Evolutionary conservation across 2,797 vertebrate species (phyloP).

Genomic region (Psittacula echo): DNA sequence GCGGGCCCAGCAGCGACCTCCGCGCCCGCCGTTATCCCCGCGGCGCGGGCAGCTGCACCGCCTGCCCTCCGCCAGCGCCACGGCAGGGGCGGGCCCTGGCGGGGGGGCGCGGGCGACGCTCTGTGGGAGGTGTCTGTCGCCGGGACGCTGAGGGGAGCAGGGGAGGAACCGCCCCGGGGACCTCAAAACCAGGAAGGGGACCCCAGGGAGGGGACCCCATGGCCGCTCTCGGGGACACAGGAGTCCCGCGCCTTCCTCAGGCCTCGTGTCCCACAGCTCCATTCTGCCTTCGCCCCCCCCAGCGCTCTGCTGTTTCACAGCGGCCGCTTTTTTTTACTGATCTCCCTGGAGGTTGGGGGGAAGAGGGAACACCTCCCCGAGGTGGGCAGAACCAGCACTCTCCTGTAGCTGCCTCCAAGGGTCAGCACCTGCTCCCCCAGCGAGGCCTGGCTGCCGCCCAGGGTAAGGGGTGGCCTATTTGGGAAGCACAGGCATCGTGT

Average conservation of each 20-base stretch:
- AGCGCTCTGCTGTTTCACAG: rapidly evolving
- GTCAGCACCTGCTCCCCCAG: not conserved
- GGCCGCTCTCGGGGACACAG: not conserved
- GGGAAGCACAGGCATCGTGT: too few species aligned
- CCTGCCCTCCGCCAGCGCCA: not conserved
- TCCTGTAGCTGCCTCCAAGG: not conserved
- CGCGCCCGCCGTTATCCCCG: not conserved
- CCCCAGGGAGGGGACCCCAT: not conserved
- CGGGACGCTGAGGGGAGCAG: not conserved
- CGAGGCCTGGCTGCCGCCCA: too few species aligned
- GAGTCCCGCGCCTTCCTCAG: not conserved
- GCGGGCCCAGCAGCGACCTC: not conserved
- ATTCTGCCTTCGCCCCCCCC: rapidly evolving
- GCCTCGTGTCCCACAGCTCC: not conserved
- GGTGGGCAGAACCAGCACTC: not conserved
- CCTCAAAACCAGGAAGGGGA: too few species aligned
- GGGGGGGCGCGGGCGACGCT: not conserved
- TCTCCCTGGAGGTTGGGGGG: not conserved
- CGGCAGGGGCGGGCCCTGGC: not conserved
- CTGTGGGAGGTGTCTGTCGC: too few species aligned
- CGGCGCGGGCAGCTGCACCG: not conserved
- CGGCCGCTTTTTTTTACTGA: rapidly evolving
- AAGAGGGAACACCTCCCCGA: rapidly evolving
- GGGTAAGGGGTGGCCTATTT: too few species aligned
- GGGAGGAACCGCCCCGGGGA: not conserved